Evolutionary conservation across 1,140 invertebrate species (phyloP), one percentile per base, ranked within the genome.

Genomic region (Psix sp.): DNA sequence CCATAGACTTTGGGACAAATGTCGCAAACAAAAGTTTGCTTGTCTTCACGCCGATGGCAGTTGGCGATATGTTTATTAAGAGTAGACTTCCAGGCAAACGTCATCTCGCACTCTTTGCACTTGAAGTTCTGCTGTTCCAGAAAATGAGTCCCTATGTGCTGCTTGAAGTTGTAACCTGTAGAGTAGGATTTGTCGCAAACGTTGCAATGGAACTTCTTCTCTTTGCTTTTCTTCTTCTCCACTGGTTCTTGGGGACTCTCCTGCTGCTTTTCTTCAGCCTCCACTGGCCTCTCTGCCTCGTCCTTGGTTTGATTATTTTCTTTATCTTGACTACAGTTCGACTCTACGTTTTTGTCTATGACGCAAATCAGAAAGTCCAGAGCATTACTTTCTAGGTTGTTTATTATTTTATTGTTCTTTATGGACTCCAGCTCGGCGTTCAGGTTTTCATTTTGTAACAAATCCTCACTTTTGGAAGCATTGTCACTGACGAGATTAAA

Each of bases 51-150:
- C 17, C 81, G 76, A 38, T 86, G 84, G 62, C 78, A 80, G 6
- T 71, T 82, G 6, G 79, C 75, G 1, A 84, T 77, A 38, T 86
- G 84, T 59, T 86, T 86, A 16, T 85, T 86, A 16, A 86, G 51
- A 0, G 84, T 86, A 3, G 83, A 84, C 45, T 85, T 86, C 84
- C 84, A 86, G 1, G 84, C 84, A 15, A 86, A 86, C 0, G 79
- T 81, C 33, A 80, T 60, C 2, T 76, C 78, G 42, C 84, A 86
- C 11, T 84, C 77, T 39, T 84, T 81, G 39, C 84, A 86, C n/a
- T 82, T 78, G 48, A 83, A 85, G 17, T 84, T 82, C 48, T 86
- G 83, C 15, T 85, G 82, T 31, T 85, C 82, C 0, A 63, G 66
- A 42, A 84, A 86, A 31, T 86, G 84, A 5, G 77, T 83, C 0